phyloP scores from a whole-genome alignment of 2,888 invertebrate genomes.

The Lasioglossum pauxillum region DNA sequence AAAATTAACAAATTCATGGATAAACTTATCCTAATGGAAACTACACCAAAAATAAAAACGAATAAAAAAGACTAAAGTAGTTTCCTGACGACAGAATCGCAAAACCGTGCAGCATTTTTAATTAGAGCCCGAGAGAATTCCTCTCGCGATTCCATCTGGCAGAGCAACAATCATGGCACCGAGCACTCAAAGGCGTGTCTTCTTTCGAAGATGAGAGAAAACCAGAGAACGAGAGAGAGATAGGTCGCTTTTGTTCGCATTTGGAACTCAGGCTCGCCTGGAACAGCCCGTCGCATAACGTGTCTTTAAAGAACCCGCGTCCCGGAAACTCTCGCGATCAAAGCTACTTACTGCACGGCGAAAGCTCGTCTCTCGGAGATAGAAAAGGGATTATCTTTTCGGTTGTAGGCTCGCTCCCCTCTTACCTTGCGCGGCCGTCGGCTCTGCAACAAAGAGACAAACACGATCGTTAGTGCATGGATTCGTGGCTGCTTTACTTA shows the following conservation, averaged over 20 bases:
- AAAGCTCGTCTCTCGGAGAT: background rate
- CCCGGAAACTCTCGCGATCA: slow-evolving; percentile 28
- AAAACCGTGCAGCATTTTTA: background rate
- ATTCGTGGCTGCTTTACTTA: slow-evolving; percentile 39
- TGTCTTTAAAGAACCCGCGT: background rate
- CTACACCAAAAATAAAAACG: background rate
- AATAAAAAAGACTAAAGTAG: background rate
- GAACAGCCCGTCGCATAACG: slow-evolving; percentile 4
- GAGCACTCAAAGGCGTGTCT: background rate
- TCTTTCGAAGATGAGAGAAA: background rate
- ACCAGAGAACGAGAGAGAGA: background rate
- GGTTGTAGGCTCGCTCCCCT: background rate
- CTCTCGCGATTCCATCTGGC: background rate
- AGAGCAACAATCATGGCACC: background rate
- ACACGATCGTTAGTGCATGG: slow-evolving; percentile 11
- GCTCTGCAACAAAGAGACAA: slow-evolving; percentile 51
- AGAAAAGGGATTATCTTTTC: background rate
- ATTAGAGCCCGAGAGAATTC: background rate
- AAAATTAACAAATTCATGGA: no score
- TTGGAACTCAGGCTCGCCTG: background rate
- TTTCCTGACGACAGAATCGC: background rate
- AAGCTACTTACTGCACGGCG: slow-evolving; percentile 28
- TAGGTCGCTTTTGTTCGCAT: background rate
- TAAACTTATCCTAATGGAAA: no score
- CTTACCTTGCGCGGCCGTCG: slow-evolving; percentile 41